phyloP scores from a whole-genome alignment of 2,888 invertebrate species.

The Ceraclea dissimilis region DNA sequence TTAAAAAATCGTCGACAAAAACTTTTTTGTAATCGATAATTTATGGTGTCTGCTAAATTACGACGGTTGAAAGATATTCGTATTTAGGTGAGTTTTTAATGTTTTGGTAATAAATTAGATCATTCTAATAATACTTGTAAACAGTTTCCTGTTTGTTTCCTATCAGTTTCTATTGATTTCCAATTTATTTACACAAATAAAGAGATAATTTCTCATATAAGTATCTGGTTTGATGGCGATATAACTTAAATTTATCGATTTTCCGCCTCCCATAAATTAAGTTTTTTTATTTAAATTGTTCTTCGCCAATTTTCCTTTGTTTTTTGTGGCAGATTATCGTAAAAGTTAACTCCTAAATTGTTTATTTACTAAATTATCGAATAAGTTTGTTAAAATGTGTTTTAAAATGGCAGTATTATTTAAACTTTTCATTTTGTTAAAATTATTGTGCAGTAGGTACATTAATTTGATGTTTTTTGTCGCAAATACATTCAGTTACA shows the following conservation, averaged over 20 bases:
- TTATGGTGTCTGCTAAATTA: not conserved
- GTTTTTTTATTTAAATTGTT: not conserved
- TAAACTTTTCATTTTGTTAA: too few relatives aligned
- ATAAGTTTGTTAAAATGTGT: too few relatives aligned
- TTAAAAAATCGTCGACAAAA: too few relatives aligned
- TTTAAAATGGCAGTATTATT: too few relatives aligned
- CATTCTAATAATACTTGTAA: too few relatives aligned
- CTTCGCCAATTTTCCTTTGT: not conserved
- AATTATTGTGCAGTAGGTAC: too few relatives aligned
- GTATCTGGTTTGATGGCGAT: not conserved
- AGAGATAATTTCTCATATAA: not conserved
- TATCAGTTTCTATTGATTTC: not conserved
- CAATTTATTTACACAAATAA: not conserved
- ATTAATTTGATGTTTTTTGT: too few relatives aligned
- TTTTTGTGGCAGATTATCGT: not conserved
- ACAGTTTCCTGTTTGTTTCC: too few relatives aligned
- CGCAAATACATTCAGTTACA: too few relatives aligned
- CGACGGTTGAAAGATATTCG: not conserved
- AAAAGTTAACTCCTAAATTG: not conserved
- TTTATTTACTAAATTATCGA: too few relatives aligned
- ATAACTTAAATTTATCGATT: not conserved
- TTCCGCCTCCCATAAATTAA: not conserved
- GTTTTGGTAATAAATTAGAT: not conserved
- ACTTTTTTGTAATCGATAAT: not conserved
- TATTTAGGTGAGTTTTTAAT: not conserved